Conservation (phyloP, 2,797 vertebrate species). For the Antrozous pallidus region DNA sequence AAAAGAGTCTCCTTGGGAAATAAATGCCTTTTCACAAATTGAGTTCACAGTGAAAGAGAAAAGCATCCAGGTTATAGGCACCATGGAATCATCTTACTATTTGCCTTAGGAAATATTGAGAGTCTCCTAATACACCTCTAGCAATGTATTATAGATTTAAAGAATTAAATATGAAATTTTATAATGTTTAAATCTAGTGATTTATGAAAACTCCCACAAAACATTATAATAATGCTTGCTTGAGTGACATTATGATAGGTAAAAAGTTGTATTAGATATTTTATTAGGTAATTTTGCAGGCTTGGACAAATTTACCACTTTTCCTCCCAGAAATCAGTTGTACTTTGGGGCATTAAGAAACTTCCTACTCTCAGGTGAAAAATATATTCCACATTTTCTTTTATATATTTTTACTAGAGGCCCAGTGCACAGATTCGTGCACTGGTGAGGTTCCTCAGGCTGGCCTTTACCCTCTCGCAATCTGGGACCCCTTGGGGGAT, state of each 20-base stretch:
- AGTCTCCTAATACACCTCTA: neutral
- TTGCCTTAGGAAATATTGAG: constrained; percentile 5
- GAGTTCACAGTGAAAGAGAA: neutral
- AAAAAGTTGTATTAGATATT: neutral
- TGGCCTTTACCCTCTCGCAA: too few species aligned
- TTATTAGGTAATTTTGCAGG: neutral
- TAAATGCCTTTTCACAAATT: neutral
- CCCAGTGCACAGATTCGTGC: too few species aligned
- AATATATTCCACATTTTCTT: neutral
- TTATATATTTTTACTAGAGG: neutral
- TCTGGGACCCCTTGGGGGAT: too few species aligned
- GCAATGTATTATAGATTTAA: neutral
- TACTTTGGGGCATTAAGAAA: constrained; percentile 18
- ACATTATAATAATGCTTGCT: neutral
- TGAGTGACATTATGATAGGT: neutral
- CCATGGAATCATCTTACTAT: neutral
- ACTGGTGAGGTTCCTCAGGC: too few species aligned
- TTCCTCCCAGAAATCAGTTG: neutral
- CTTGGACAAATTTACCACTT: neutral
- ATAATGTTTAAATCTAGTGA: neutral
- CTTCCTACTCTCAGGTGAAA: constrained; percentile 25
- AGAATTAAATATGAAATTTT: neutral
- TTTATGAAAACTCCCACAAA: neutral
- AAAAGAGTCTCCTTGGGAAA: neutral
- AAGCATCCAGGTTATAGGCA: neutral